Conservation (phyloP, 92 coral and sea anemone species). For the Porites rus region DNA sequence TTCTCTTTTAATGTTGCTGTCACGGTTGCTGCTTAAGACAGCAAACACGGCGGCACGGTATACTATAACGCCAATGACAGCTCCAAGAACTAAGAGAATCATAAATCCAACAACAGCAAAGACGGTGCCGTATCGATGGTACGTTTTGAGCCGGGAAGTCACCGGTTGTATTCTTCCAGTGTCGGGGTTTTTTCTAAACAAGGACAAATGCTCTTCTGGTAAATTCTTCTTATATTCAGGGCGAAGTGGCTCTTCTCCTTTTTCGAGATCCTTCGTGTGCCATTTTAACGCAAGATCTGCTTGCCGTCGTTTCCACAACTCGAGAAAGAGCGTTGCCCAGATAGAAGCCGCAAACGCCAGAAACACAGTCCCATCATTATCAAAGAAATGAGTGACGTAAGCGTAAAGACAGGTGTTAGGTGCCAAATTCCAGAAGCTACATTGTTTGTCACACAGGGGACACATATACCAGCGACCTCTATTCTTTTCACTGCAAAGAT, state of each 20-base stretch:
- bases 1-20: conserved; percentile 57
- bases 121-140: conserved; percentile 82
- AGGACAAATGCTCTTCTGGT: conserved; percentile 20
- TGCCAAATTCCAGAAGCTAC: conserved; percentile 87
- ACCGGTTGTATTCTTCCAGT: conserved; percentile 86
- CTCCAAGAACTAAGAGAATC: conserved; percentile 86
- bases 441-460: conserved; percentile 92
- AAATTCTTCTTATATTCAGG: conserved; percentile 35
- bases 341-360: conserved; percentile 73
- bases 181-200: conserved; percentile 36
- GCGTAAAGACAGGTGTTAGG: conserved; percentile 72
- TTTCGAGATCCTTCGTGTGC: conserved; percentile 89
- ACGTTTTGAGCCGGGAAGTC: conserved; percentile 71
- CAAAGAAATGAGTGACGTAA: conserved; percentile 68
- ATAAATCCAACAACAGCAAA: conserved; percentile 80
- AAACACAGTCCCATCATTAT: conserved; percentile 73
- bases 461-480: conserved; percentile 87
- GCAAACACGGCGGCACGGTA: conserved; percentile 95
- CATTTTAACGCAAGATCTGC: conserved; percentile 81
- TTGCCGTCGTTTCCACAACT: conserved; percentile 95
- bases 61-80: conserved; percentile 88
- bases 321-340: conserved; percentile 96
- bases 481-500: conserved; percentile 66
- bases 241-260: conserved; percentile 82
- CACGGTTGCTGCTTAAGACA: conserved; percentile 72